phyloP scores from a whole-genome alignment of 2,797 vertebrate genomes.

The Crypturellus tataupa region DNA sequence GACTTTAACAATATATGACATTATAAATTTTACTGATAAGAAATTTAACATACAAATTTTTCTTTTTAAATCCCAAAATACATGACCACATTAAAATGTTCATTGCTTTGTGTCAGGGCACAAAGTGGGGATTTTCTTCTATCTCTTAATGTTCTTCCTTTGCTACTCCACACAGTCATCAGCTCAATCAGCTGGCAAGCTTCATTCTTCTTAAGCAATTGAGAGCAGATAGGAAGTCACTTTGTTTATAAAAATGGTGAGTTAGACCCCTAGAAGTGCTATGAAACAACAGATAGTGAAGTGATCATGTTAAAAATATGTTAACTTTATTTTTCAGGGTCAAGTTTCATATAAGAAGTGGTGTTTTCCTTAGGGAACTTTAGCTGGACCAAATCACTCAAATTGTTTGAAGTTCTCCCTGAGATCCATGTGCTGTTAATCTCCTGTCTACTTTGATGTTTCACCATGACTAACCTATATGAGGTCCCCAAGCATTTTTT shows the following conservation, averaged over 20 bases:
- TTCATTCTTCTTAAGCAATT: slow-evolving; percentile 39
- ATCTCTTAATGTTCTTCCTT: not conserved
- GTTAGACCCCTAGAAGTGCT: slow-evolving; percentile 28
- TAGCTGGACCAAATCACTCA: slow-evolving; percentile 39
- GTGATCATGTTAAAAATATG: slow-evolving; percentile 56
- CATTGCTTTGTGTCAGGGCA: not conserved
- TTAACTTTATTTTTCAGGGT: slow-evolving; percentile 54
- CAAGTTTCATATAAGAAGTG: slow-evolving; percentile 59
- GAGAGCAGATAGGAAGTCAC: slow-evolving; percentile 27
- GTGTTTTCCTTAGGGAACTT: slow-evolving; percentile 70
- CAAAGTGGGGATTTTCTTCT: not conserved
- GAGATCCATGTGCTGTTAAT: slow-evolving; percentile 45
- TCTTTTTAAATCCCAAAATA: not conserved
- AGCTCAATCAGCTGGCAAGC: not conserved
- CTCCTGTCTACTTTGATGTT: slow-evolving; percentile 68
- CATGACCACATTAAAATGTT: not conserved
- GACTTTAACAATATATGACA: not conserved
- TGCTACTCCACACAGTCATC: not conserved
- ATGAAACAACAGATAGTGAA: slow-evolving; percentile 51
- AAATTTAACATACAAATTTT: not conserved
- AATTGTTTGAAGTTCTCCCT: slow-evolving; percentile 66
- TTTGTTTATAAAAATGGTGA: slow-evolving; percentile 49
- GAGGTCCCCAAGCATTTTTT: slow-evolving; percentile 54
- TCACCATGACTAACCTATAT: slow-evolving; percentile 37
- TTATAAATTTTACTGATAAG: not conserved